Base-by-base conservation (phyloP, 2,113 vertebrate genomes). In the Nannobrachium achirus region DNA sequence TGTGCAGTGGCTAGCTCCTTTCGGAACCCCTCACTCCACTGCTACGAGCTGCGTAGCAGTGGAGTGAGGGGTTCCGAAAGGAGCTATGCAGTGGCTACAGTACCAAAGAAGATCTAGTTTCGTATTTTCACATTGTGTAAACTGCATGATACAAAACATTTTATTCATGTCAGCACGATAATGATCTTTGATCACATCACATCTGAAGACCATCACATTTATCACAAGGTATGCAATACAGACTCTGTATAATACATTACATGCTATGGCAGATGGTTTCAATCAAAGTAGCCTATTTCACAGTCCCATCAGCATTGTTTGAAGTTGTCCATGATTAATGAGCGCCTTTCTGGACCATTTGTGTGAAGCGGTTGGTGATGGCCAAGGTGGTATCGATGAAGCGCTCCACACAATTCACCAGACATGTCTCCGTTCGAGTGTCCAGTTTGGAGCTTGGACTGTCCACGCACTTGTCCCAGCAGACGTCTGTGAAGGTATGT, bases 391-490 rank as follows among this genome's bases (percentile, higher is more conserved):
- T 96, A 83, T 97, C 95, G 16, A 97, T 95, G 88, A 97, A 97
- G 13, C 95, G 92, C 76, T 97, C 94, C 73, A 96, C 96, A 1
- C 96, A 97, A 87, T 82, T 96, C 59, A 93, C 91, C 16, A 97
- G 90, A 53, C 95, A 97, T 0, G 92, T 88, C 89, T 97, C 96
- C 0, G 95, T 96, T 58, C 95, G 82, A 39, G 93, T 90, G 80
- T 96, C 95, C 78, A 96, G 78, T 71, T 94, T 95, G 7, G 92
- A 93, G 38, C 94, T 89, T 0, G 95, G 95, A 52, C 92, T 95
- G 14, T 96, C 95, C 82, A 96, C 82, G 42, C 95, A 97, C 76
- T 96, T 96, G 63, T 97, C 96, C 96, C 96, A 97, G 87, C 96
- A 97, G 18, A 95, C 92, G 6, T 96, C 96, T 51, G 96, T 96